Base-by-base conservation (phyloP, 2,113 vertebrate genomes). In the Siphamia tubifer region DNA sequence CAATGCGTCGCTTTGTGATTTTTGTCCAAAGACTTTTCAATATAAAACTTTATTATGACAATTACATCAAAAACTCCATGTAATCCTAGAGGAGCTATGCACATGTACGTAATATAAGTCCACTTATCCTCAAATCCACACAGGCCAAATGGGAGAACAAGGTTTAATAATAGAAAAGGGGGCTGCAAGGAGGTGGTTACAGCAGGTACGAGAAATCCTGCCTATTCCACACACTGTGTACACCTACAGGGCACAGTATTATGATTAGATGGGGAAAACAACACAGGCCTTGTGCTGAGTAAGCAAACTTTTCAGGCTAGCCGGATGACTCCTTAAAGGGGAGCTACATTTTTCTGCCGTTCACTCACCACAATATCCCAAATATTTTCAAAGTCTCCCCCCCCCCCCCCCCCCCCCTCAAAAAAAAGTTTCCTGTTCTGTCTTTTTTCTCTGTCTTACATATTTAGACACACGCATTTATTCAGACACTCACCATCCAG, bases 31-130 rank as follows among this genome's bases (percentile, higher is more conserved):
- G 55, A n/a, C 42, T 66, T 35, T 39, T 66, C 20, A 35, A 57
- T 63, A 68, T 62, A 52, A 79, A 68, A 68, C 28, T 56, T 71
- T 52, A 61, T 65, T 61, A 36, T 67, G 43, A 52, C 38, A 68
- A 74, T 68, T 64, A 40, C 21, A 2, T 15, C 30, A 68, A 44
- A 38, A 44, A 47, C 42, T 51, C 55, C 27, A 28, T 40, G 24
- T 68, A 68, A 77, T 65, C 67, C 12, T 12, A 24, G 31, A 27
- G 27, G 34, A 23, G 51, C 66, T 43, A 15, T 34, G 57, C 34
- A 45, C 36, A 54, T 39, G 43, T 52, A 54, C 35, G 43, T 52
- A 40, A 68, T 60, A 81, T 54, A 36, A 49, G 40, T 32, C 20
- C 8, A 25, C 40, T 28, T 12, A 52, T 68, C 62, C 40, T 38